These are phyloP conservation scores for Bostrychus sinensis DNA, from an alignment of 2,113 vertebrate species.

Conservation along the genomic window DNA sequence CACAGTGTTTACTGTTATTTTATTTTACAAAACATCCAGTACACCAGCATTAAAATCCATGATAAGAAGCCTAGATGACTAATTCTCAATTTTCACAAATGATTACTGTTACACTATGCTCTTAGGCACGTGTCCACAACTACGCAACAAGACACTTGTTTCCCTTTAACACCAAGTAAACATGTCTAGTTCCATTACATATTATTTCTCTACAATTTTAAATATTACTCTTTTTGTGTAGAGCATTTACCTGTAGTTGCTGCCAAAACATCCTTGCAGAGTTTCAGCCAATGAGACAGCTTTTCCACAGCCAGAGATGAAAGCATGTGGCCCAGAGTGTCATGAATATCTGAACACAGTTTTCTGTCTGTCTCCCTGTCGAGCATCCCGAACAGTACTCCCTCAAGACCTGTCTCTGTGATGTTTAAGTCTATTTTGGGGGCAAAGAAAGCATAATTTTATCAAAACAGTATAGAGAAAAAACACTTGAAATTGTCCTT, in stretches of 20 bases:
- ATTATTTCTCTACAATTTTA: too few species aligned
- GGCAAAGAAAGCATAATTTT: neutral
- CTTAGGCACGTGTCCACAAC: too few species aligned
- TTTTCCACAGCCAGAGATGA: conserved; percentile 96
- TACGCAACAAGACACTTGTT: too few species aligned
- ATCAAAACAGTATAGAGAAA: neutral
- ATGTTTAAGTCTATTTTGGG: conserved; percentile 85
- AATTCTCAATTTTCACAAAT: too few species aligned
- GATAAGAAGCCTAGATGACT: too few species aligned
- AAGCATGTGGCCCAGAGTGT: conserved; percentile 98
- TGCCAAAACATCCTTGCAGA: conserved; percentile 97
- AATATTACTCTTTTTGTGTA: neutral
- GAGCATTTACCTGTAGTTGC: conserved; percentile 88
- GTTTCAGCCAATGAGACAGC: conserved; percentile 96
- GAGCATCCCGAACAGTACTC: conserved; percentile 97
- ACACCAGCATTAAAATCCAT: too few species aligned
- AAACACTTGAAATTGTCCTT: neutral
- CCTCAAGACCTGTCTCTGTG: conserved; percentile 95
- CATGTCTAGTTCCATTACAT: too few species aligned
- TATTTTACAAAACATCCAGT: too few species aligned
- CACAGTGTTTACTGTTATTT: too few species aligned
- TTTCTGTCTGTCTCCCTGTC: conserved; percentile 96
- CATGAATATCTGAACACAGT: conserved; percentile 96
- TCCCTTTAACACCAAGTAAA: too few species aligned
- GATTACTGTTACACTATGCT: too few species aligned